Conservation (phyloP, 1,140 invertebrate species). For the Psix sp. region DNA sequence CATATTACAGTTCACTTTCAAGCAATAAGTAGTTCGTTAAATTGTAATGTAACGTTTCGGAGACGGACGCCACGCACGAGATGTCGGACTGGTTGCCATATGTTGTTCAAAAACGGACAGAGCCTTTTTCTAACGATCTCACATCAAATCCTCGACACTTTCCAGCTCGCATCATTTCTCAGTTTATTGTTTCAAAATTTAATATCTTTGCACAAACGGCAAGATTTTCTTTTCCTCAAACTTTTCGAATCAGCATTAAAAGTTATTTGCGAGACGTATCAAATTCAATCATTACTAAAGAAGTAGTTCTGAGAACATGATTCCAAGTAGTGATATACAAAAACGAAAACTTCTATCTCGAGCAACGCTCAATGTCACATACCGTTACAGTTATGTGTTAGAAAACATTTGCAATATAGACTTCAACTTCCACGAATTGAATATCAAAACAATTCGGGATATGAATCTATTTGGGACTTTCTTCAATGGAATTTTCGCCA, state of each 20-base stretch:
- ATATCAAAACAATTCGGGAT: too few species aligned
- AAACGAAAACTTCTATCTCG: too few species aligned
- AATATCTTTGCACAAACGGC: too few species aligned
- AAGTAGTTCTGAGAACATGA: too few species aligned
- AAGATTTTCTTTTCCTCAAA: too few species aligned
- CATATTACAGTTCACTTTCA: not conserved
- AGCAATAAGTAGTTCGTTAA: conserved; percentile 14
- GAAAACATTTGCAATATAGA: conserved; percentile 1
- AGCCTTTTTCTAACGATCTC: conserved; percentile 23
- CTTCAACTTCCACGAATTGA: too few species aligned
- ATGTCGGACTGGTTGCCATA: conserved; percentile 17
- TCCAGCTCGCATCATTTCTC: not conserved
- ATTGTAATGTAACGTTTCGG: conserved; percentile 15
- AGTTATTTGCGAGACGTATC: too few species aligned
- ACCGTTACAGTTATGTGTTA: not conserved
- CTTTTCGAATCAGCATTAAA: too few species aligned
- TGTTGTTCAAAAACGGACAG: conserved; percentile 12
- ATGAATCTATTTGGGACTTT: too few species aligned
- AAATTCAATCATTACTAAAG: too few species aligned
- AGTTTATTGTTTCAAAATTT: not conserved
- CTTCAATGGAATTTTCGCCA: too few species aligned
- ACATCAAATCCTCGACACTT: conserved; percentile 2
- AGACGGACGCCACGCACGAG: conserved; percentile 10
- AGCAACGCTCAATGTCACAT: conserved; percentile 1
- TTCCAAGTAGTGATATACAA: too few species aligned